A percentile compares a stretch with the other conserved stretches of the same genome.
Conservation (phyloP, 2,113 vertebrate genomes). For the Mionectes macconnelli region DNA sequence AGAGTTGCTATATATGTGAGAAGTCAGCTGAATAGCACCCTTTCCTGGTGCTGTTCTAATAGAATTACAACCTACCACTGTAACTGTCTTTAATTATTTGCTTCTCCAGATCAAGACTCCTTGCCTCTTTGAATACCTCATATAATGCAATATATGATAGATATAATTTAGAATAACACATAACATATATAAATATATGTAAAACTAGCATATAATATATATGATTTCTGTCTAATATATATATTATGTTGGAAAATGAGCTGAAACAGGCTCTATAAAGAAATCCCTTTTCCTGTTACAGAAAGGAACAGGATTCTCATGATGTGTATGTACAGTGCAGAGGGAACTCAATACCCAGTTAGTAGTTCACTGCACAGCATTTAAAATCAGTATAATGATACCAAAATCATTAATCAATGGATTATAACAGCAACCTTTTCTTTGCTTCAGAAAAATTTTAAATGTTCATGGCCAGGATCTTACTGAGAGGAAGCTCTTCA, state of each 20-base stretch:
- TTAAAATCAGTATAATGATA: background rate
- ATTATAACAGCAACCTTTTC: background rate
- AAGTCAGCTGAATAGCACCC: background rate
- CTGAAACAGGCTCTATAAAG: background rate
- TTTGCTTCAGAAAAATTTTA: background rate
- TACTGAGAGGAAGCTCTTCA: background rate
- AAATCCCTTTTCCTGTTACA: background rate
- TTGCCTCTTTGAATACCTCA: background rate
- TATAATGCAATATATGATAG: background rate
- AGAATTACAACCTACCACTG: background rate
- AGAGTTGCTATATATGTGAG: background rate
- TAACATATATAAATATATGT: background rate
- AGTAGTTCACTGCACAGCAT: background rate
- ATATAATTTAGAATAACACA: background rate
- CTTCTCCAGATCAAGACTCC: background rate
- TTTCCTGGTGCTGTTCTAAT: background rate
- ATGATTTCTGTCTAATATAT: background rate
- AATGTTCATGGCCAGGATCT: background rate
- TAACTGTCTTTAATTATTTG: background rate
- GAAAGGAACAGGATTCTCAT: background rate
- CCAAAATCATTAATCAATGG: background rate
- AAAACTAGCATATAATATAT: background rate
- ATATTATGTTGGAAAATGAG: background rate
- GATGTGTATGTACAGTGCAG: background rate
- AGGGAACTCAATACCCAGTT: background rate